Conservation (phyloP, 2,797 vertebrate genomes). For the Mastacembelus armatus region DNA sequence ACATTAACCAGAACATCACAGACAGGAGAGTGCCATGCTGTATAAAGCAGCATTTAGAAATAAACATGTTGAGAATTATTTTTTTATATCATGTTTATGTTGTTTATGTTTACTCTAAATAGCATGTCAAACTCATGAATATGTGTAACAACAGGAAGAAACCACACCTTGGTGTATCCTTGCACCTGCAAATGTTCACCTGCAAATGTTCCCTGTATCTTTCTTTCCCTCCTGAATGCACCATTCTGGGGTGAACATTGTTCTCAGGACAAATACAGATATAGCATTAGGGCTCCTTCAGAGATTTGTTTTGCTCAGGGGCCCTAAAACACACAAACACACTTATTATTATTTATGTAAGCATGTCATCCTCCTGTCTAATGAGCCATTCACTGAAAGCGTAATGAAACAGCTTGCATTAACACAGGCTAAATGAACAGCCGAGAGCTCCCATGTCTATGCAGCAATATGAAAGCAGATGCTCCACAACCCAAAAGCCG, state of each 20-base stretch:
- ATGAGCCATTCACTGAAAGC: conserved; percentile 78
- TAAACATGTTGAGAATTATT: no score
- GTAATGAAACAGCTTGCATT: conserved; percentile 81
- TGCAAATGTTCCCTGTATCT: not conserved
- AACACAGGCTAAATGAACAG: conserved; percentile 80
- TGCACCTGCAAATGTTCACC: no score
- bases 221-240: not conserved
- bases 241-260: conserved; percentile 30
- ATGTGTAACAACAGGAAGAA: not conserved
- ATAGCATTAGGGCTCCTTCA: conserved; percentile 56
- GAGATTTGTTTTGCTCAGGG: conserved; percentile 59
- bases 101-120: no score
- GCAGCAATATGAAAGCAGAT: conserved; percentile 80
- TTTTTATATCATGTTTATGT: conserved; percentile 34
- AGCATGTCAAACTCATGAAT: no score
- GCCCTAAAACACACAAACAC: conserved; percentile 67
- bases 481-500: conserved; percentile 71
- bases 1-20: conserved; percentile 58
- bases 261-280: conserved; percentile 26
- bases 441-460: conserved; percentile 71
- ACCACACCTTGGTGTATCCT: not conserved
- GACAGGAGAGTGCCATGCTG: conserved; percentile 26
- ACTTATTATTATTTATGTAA: conserved; percentile 82
- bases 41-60: conserved; percentile 54
- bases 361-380: conserved; percentile 79